Base-by-base conservation (phyloP, 2,888 invertebrate species). In the Incurvaria masculella region DNA sequence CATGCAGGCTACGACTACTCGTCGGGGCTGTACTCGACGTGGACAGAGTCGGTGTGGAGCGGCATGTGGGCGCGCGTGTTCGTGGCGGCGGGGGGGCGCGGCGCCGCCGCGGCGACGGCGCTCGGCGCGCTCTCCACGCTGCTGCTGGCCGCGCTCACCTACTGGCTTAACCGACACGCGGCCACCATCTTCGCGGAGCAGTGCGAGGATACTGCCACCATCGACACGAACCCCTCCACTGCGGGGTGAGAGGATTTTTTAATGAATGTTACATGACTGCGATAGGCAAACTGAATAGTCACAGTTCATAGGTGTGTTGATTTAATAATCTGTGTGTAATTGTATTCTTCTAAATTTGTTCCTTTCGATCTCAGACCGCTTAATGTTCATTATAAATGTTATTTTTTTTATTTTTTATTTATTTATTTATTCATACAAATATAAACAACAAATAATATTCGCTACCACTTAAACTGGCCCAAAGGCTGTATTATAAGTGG, bases 41-140 rank as follows among this genome's bases (percentile, higher is more conserved):
- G 94, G 94, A 87, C 92, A 18, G 94, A 94, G 78, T 93, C 93
- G 0, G 84, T 89, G 40, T 95, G 94, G 93, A 75, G 81, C 48
- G 75, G 81, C 48, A 80, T 91, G 57, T 84, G 81, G 57, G 85
- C 90, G 51, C 82, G 89, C 53, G 84, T 94, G 75, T 94, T 93
- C 68, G 75, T 94, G 49, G 79, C 84, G 58, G 88, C 93, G 44
- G 80, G 88, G 11, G 79, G 82, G 10, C 63, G 58, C 33, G 72
- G 75, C 45, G 73, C 78, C 41, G 55, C 59, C 2, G 53, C 56
- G 19, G 74, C 75, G 2, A 64, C 60, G 2, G 51, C 47, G 1
- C 47, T 61, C 1, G 78, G 75, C 48, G 59, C 54, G 8, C 33
- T 45, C 1, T 57, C 61, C 50, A 69, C 74, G 4, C 14, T 57